These are phyloP conservation scores for Phymanthus crucifer DNA, from an alignment of 92 coral and sea anemone genomes.

Conservation along the genomic window DNA sequence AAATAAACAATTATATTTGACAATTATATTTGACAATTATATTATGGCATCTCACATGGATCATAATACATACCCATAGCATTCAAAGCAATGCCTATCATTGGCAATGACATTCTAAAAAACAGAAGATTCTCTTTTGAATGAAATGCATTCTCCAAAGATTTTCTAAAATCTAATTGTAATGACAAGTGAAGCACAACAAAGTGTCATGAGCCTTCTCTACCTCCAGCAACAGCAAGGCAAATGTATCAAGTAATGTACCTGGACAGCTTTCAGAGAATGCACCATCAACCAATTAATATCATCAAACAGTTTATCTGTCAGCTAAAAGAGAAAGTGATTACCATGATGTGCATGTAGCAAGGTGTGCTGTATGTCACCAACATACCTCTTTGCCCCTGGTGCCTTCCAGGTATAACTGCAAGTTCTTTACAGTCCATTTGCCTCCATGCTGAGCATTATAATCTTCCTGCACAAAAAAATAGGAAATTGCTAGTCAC, in stretches of 20 bases:
- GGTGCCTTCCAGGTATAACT: slow-evolving; percentile 95
- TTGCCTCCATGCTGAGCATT: slow-evolving; percentile 98
- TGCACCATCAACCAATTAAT: slow-evolving; percentile 96
- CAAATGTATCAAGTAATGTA: slow-evolving; percentile 1
- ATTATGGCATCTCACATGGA: background rate
- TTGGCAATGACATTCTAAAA: slow-evolving; percentile 86
- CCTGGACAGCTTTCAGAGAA: slow-evolving; percentile 95
- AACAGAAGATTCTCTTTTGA: background rate
- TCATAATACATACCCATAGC: slow-evolving; percentile 76
- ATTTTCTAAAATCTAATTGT: too few relatives aligned
- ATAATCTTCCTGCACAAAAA: slow-evolving; percentile 74
- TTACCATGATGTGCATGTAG: background rate
- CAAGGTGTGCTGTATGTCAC: background rate
- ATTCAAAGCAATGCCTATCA: slow-evolving; percentile 98
- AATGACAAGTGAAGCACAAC: too few relatives aligned
- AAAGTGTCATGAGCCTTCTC: background rate
- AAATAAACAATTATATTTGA: too few relatives aligned
- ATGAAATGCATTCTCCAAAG: too few relatives aligned
- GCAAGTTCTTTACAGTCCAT: slow-evolving; percentile 91
- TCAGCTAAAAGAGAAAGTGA: slow-evolving; percentile 43
- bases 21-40: too few relatives aligned
- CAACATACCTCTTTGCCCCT: slow-evolving; percentile 94
- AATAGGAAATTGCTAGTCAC: background rate
- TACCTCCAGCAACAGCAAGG: background rate
- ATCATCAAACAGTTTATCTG: slow-evolving; percentile 97